These are phyloP conservation scores for Mythimna albipuncta DNA, from an alignment of 2,888 invertebrate genomes.

Conservation along the genomic window DNA sequence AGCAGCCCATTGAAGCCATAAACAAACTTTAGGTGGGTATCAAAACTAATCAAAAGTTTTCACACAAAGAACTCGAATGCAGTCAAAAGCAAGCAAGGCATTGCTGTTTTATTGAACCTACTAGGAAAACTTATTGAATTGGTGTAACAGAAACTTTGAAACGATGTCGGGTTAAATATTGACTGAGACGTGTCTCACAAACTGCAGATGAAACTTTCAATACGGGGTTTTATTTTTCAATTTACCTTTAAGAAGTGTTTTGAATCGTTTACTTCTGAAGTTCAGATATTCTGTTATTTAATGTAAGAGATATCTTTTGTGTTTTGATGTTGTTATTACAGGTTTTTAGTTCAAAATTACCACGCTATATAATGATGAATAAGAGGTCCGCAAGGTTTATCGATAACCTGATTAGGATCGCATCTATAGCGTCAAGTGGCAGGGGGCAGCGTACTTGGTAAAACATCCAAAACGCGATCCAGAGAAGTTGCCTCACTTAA, in stretches of 20 bases:
- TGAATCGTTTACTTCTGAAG: slow-evolving; percentile 6
- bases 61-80: slow-evolving; percentile 78
- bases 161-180: slow-evolving; percentile 75
- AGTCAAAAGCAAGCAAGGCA: slow-evolving; percentile 76
- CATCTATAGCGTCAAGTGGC: too few relatives aligned
- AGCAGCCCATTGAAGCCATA: slow-evolving; percentile 34
- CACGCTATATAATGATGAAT: too few relatives aligned
- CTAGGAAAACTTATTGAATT: slow-evolving; percentile 77
- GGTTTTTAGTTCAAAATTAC: too few relatives aligned
- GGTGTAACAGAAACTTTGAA: slow-evolving; percentile 76
- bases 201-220: slow-evolving; percentile 59
- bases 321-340: background rate
- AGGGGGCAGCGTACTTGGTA: too few relatives aligned
- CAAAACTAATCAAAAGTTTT: slow-evolving; percentile 85
- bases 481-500: too few relatives aligned
- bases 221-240: slow-evolving; percentile 53
- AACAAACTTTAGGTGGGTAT: slow-evolving; percentile 70
- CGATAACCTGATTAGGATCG: too few relatives aligned
- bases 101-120: slow-evolving; percentile 81
- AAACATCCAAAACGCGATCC: too few relatives aligned
- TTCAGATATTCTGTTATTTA: slow-evolving; percentile 1
- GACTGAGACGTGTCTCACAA: slow-evolving; percentile 64
- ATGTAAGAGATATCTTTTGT: background rate
- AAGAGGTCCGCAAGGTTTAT: too few relatives aligned
- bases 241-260: slow-evolving; percentile 41